Evolutionary conservation across 2,113 vertebrate species (phyloP).

Genomic region (Stictonetta naevosa): DNA sequence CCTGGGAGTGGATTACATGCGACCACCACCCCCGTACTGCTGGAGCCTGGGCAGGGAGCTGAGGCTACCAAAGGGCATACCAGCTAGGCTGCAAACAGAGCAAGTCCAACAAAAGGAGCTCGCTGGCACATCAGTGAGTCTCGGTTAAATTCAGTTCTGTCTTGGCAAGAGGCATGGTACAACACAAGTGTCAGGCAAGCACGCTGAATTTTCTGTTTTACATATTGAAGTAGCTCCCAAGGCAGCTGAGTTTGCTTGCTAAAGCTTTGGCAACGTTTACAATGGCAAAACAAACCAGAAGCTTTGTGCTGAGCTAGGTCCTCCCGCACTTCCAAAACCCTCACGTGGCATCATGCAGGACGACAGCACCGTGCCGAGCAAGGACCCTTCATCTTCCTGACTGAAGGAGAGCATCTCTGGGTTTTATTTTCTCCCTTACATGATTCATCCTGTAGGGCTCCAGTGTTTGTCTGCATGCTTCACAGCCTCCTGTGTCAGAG

Average conservation of each 20-base stretch:
- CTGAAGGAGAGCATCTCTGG: neutral
- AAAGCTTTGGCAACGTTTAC: neutral
- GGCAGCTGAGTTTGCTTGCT: neutral
- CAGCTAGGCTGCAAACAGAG: neutral
- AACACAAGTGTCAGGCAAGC: neutral
- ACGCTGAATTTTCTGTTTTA: neutral
- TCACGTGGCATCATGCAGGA: neutral
- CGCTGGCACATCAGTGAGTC: no score
- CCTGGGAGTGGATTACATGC: rapidly evolving
- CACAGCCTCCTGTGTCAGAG: neutral
- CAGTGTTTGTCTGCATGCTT: neutral
- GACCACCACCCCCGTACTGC: no score
- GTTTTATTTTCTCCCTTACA: neutral
- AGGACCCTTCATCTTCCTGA: neutral
- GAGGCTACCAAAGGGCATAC: neutral
- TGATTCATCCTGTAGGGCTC: neutral
- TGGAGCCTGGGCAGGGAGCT: neutral
- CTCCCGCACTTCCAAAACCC: neutral
- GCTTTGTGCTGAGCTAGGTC: neutral
- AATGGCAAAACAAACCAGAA: neutral
- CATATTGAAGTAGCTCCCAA: neutral
- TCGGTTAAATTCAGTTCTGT: neutral
- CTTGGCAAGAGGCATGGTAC: neutral
- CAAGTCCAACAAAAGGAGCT: neutral
- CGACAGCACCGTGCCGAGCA: rapidly evolving